Base-by-base conservation (phyloP, 1,140 invertebrate genomes). In the Scaptomyza graminum region DNA sequence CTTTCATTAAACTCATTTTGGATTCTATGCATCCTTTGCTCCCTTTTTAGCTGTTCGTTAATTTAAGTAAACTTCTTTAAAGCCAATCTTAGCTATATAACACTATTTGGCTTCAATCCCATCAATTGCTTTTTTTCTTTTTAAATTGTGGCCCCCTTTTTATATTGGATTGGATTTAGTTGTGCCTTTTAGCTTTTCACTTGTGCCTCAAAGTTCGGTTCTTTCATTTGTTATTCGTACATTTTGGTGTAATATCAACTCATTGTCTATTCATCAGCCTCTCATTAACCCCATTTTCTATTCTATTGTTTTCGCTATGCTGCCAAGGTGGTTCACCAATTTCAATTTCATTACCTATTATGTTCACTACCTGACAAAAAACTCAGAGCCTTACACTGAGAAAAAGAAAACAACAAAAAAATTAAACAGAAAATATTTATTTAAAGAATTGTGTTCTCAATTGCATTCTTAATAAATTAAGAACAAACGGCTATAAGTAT, bases 221-320 rank as follows among this genome's bases (percentile, higher is more conserved):
- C 7, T 41, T 51, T 64, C 41, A 28, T 60, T 66, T 13, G 6
- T 11, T 37, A 39, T 28, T 51, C 13, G 13, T 25, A 7, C 25
- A 55, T 55, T 55, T 39, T 47, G 31, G 46, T 65, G 46, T 41
- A 56, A 65, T 70, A 70, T 66, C 55, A 66, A 16, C 68, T 71
- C 62, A 66, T 71, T 71, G 62, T 66, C 62, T 71, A 71, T 71
- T 59, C 68, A 59, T 57, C 62, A 66, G 50, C 16, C 47, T 65
- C 47, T 66, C 68, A 66, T 71, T 71, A 71, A 70, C 61, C 61
- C 49, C 56, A 41, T 66, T 52, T 51, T 37, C 68, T 52, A 51
- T 44, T 31, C 46, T 41, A 66, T 66, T 71, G 54, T 59, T 71
- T 68, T 34, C 31, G 31, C 16, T 22, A 9, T 34, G 51, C 31